These are phyloP conservation scores for Apis florea DNA, from an alignment of 1,140 invertebrate species.

Conservation along the genomic window DNA sequence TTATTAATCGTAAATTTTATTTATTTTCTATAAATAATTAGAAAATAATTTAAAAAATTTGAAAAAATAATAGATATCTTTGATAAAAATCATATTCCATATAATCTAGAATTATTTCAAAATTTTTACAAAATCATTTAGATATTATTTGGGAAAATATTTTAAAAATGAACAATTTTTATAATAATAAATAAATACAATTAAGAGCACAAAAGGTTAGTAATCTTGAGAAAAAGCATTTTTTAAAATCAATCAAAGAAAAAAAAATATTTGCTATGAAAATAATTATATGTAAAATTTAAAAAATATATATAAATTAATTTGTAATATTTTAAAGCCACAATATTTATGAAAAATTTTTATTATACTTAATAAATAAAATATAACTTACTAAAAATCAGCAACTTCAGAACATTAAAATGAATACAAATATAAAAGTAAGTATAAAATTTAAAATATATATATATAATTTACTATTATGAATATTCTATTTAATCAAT, in stretches of 20 bases:
- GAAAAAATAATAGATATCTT: neutral
- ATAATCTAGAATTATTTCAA: neutral
- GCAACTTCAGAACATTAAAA: neutral
- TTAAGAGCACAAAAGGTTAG: constrained; percentile 27
- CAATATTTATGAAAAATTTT: constrained; percentile 37
- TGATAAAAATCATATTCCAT: neutral
- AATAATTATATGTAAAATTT: constrained; percentile 34
- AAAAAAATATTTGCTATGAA: constrained; percentile 21
- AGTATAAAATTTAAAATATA: neutral
- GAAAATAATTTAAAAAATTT: neutral
- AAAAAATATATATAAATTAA: constrained; percentile 21
- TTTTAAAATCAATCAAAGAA: neutral
- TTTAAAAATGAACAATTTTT: neutral
- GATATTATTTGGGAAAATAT: too few relatives aligned
- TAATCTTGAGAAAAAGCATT: constrained; percentile 20
- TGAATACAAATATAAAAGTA: neutral
- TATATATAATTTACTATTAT: constrained; percentile 24
- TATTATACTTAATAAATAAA: constrained; percentile 26
- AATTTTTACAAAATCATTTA: too few relatives aligned
- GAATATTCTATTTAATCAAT: neutral
- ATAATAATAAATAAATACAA: constrained; percentile 1
- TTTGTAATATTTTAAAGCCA: constrained; percentile 16
- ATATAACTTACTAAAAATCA: constrained; percentile 5
- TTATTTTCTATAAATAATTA: neutral
- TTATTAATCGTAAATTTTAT: neutral